phyloP scores from a whole-genome alignment of 1,140 invertebrate species.

The Hycleus phaleratus region DNA sequence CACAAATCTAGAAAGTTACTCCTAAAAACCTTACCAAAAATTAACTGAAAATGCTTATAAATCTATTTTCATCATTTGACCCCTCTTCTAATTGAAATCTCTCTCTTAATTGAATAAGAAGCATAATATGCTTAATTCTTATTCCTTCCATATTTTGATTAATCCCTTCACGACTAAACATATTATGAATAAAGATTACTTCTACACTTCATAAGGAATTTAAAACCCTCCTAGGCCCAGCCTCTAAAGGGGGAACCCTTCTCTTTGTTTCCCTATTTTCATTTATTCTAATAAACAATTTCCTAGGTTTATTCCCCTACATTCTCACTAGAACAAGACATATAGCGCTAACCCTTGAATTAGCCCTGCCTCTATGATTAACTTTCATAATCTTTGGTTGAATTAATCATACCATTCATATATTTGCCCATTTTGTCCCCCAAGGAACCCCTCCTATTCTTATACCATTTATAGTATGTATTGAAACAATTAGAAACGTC shows the following conservation, averaged over 20 bases:
- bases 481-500: constrained; percentile 52
- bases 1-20: constrained; percentile 16
- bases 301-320: constrained; percentile 57
- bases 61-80: constrained; percentile 50
- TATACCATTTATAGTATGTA: constrained; percentile 50
- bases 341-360: constrained; percentile 46
- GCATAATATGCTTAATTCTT: constrained; percentile 42
- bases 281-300: constrained; percentile 53
- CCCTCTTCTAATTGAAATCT: constrained; percentile 41
- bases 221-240: constrained; percentile 43
- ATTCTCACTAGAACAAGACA: constrained; percentile 58
- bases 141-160: constrained; percentile 44
- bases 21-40: constrained; percentile 32
- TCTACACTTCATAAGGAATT: constrained; percentile 45
- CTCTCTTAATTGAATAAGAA: constrained; percentile 49
- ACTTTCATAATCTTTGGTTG: constrained; percentile 51
- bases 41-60: constrained; percentile 49
- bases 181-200: constrained; percentile 43
- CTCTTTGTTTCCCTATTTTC: constrained; percentile 49
- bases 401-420: constrained; percentile 46
- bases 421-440: constrained; percentile 55
- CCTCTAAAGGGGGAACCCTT: constrained; percentile 41
- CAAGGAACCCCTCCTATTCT: constrained; percentile 47
- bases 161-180: constrained; percentile 42
- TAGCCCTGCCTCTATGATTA: constrained; percentile 53